Evolutionary conservation across 1,140 invertebrate genomes (phyloP).

Genomic region (Aphidius gifuensis): DNA sequence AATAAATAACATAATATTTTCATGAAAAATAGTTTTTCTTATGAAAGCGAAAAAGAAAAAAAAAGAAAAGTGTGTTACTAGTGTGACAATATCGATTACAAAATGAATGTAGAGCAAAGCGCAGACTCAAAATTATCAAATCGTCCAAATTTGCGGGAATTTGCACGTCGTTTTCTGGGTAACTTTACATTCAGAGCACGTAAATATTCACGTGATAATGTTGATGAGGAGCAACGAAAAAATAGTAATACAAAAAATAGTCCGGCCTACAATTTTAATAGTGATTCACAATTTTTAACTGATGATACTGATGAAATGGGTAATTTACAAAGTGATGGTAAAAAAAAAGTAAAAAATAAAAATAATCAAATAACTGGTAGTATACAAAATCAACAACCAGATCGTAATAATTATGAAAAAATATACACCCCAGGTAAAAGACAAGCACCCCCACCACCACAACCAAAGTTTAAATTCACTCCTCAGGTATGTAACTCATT

Average conservation of each 20-base stretch:
- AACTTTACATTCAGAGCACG: slow-evolving; percentile 22
- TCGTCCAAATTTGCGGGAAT: slow-evolving; percentile 37
- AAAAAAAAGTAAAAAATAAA: slow-evolving; percentile 31
- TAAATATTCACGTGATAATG: not conserved
- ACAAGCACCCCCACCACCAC: slow-evolving; percentile 45
- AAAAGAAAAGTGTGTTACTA: too few species aligned
- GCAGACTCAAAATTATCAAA: slow-evolving; percentile 38
- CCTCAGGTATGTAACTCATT: slow-evolving; percentile 18
- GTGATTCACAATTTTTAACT: not conserved
- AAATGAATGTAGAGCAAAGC: slow-evolving; percentile 29
- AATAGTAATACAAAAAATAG: not conserved
- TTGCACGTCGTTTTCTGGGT: slow-evolving; percentile 33
- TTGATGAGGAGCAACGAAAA: not conserved
- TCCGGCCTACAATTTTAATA: not conserved
- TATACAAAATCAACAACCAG: slow-evolving; percentile 14
- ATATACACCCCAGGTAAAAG: slow-evolving; percentile 40
- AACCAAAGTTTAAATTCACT: not conserved
- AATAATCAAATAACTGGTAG: slow-evolving; percentile 1
- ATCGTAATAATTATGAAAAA: slow-evolving; percentile 34
- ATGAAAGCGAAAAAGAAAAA: too few species aligned
- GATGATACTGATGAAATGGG: slow-evolving; percentile 34
- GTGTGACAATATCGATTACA: slow-evolving; percentile 28
- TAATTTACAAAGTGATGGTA: slow-evolving; percentile 47
- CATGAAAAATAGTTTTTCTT: too few species aligned
- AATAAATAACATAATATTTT: too few species aligned